Percentiles rank a stretch among this genome's conserved stretches.
These are phyloP conservation scores for Graptemys geographica DNA, from an alignment of 2,797 vertebrate genomes.

Conservation along the genomic window DNA sequence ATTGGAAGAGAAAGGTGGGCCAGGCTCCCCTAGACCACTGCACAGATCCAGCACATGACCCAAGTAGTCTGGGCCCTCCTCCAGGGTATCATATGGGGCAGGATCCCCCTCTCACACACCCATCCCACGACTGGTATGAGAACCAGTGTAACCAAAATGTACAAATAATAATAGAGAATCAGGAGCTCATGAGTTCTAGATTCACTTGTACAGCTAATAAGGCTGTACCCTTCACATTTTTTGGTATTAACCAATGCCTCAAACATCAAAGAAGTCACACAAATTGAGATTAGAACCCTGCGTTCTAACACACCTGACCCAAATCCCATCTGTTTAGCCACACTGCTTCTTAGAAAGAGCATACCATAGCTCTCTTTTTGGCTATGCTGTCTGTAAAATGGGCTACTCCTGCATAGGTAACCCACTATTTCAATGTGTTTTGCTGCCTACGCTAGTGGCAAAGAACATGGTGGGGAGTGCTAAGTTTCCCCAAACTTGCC, in stretches of 20 bases:
- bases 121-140: neutral
- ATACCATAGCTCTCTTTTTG: neutral
- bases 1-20: fast-evolving
- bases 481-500: neutral
- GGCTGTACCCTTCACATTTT: neutral
- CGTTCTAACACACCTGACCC: neutral
- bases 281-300: neutral
- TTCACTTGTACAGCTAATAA: neutral
- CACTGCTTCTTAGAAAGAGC: neutral
- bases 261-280: neutral
- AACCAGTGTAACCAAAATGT: neutral
- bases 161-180: neutral
- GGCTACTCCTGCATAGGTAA: too few relatives aligned
- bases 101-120: neutral
- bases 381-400: neutral
- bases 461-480: neutral
- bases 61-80: neutral
- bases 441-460: too few relatives aligned
- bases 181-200: neutral
- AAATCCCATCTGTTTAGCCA: neutral
- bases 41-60: neutral
- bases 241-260: neutral
- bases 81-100: neutral
- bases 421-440: too few relatives aligned
- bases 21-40: fast-evolving